Conservation (phyloP, 2,113 vertebrate species). For the Pseudois nayaur region DNA sequence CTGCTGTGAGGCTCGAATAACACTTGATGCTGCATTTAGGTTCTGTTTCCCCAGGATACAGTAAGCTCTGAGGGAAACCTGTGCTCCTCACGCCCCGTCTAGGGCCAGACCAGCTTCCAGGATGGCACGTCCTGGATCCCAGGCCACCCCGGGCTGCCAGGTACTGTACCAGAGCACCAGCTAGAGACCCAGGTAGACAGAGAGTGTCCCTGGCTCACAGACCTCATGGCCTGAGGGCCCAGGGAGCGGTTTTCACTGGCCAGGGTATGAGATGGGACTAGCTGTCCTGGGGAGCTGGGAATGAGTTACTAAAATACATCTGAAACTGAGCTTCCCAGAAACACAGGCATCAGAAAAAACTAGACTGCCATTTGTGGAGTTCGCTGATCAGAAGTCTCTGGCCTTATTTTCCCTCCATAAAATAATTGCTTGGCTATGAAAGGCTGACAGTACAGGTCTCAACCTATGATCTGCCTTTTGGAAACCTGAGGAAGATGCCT, state of each 20-base stretch:
- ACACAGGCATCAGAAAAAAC: neutral
- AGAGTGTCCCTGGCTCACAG: neutral
- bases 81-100: neutral
- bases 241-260: neutral
- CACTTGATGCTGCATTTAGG: accelerated
- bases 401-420: slow-evolving; percentile 20
- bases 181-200: neutral
- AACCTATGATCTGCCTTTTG: neutral
- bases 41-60: neutral
- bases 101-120: neutral
- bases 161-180: neutral
- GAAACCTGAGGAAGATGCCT: neutral
- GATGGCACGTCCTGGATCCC: neutral
- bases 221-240: neutral
- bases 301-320: slow-evolving; percentile 9
- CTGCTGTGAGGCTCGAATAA: neutral
- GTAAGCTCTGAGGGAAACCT: neutral
- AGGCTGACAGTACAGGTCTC: neutral
- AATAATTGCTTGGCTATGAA: slow-evolving; percentile 23
- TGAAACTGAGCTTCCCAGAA: slow-evolving; percentile 27
- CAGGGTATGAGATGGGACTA: neutral
- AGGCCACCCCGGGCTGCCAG: neutral
- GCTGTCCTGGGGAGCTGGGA: neutral
- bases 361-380: neutral
- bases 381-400: slow-evolving; percentile 7